Base-by-base conservation (phyloP, 2,113 vertebrate species). In the Lonchura striata region DNA sequence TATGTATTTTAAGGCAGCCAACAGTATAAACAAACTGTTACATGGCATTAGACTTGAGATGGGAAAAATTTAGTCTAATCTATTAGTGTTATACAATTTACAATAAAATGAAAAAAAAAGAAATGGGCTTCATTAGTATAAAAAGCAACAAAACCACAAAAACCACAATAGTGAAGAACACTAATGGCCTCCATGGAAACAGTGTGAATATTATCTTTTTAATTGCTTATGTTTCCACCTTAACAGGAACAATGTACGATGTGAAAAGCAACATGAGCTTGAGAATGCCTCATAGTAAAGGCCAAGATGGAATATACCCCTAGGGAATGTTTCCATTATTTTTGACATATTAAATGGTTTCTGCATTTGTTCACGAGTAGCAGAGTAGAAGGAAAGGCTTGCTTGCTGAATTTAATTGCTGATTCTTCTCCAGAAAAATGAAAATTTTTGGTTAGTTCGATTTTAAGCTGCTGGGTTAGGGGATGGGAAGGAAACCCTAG, bases 21-120 rank as follows among this genome's bases (percentile, higher is more conserved):
- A 2, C 28, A 70, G 15, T 95, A 63, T 89, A 95, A 98, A 97
- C 53, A 96, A 96, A 72, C 30, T 82, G 70, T 89, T 96, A n/a
- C 52, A 68, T 18, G 79, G 39, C 39, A 21, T 66, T 91, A 86
- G 53, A 47, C 15, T 81, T 88, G 82, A 86, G 47, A 66, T 7
- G 3, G 42, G 75, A 76, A 93, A 86, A 96, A 96, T 94, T 88
- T 57, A 78, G 47, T 71, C 88, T 80, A 76, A 88, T 78, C n/a
- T 81, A 89, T 94, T 96, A 95, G 49, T 61, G 35, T 80, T 79
- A 52, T 19, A 41, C 46, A 46, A 90, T 92, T 86, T 68, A 82
- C 35, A 56, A 66, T 10, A 44, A 71, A 88, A 88, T 70, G 18
- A 94, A 84, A 90, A 56, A 90, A 56, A 94, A 94, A 90, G 33